Conservation (phyloP, 2,113 vertebrate genomes). For the Eidolon helvum region DNA sequence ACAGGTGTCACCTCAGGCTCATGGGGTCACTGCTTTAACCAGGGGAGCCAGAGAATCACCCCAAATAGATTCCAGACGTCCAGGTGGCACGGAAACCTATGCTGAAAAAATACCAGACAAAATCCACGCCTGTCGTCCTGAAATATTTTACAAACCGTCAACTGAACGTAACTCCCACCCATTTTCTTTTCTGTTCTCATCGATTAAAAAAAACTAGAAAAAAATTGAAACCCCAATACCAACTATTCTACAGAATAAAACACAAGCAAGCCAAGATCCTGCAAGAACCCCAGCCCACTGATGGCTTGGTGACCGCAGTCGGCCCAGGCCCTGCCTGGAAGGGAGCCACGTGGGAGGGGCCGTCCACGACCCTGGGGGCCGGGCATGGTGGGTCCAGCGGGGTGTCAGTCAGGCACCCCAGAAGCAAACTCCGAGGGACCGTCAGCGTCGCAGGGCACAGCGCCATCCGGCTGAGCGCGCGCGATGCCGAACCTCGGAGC, state of each 20-base stretch:
- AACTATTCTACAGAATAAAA: neutral
- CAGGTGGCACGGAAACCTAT: fast-evolving
- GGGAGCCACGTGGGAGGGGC: fast-evolving
- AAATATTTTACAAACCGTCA: neutral
- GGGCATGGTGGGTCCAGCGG: neutral
- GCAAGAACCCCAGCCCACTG: neutral
- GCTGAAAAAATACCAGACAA: neutral
- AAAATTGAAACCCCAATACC: neutral
- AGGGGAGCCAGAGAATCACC: neutral
- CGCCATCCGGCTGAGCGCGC: neutral
- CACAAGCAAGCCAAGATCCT: neutral
- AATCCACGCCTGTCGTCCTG: neutral
- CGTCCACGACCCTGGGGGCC: neutral
- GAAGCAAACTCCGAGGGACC: neutral
- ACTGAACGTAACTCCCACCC: no score
- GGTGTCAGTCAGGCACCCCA: neutral
- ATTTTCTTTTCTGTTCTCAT: neutral
- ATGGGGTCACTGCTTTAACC: neutral
- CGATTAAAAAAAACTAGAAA: neutral
- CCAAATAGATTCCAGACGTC: neutral
- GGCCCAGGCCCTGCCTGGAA: neutral
- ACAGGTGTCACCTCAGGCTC: neutral
- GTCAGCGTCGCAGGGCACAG: neutral
- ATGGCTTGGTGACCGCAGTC: fast-evolving
- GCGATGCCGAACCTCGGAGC: neutral